Evolutionary conservation across 2,888 invertebrate species (phyloP), one percentile per base, ranked within the genome.

Genomic region (Drosophila gaucha): DNA sequence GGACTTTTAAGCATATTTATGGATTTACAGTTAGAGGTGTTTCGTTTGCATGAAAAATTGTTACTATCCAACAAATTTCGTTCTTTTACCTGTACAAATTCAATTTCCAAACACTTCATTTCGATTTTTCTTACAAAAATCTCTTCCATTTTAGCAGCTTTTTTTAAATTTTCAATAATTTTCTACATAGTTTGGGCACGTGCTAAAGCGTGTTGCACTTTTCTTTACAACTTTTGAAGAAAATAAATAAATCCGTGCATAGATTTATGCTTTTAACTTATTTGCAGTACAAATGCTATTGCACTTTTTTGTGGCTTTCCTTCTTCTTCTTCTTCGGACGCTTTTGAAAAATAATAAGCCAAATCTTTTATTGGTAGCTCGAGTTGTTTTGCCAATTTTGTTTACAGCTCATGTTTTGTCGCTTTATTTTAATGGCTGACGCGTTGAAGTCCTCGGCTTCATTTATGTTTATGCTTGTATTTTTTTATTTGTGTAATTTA

Each of bases 331-430:
- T 20, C 36, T 8, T 8, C 36, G 2, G 3, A 9, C 16, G 12
- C 52, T 14, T 24, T 26, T 26, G 2, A 16, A 35, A 57, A 62
- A 66, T 57, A 76, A 73, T 73, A 73, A 73, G 44, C 49, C 56
- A 72, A 60, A 56, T 54, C 35, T 66, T 67, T 54, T 58, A 63
- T 65, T 54, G 79, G 50, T 56, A 46, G 41, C 41, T 9, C 31
- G 41, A 39, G 46, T 38, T 70, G 41, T 41, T 50, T 39, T 49
- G 50, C 56, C 62, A 68, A 62, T 80, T 88, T 75, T 63, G 88
- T 83, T 83, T 88, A 76, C 82, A 49, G 70, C 88, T 78, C 88
- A 83, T 88, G 88, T 86, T 88, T 88, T 86, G 84, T 76, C 80
- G 83, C 83, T 84, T 88, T 72, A 83, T 86, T 86, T 86, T 86